phyloP scores from a whole-genome alignment of 2,888 invertebrate genomes.

The Philaethria dido region DNA sequence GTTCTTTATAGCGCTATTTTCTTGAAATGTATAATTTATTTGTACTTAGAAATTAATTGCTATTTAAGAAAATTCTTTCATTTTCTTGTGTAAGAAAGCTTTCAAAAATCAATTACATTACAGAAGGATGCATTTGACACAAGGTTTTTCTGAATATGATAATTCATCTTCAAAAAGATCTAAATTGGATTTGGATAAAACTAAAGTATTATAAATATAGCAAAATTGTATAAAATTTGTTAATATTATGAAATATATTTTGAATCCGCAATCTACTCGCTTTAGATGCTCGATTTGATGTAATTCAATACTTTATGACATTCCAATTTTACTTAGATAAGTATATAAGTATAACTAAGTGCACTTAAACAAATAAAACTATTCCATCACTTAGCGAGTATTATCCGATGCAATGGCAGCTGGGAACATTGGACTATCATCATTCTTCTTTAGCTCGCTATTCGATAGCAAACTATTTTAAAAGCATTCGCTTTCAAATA shows the following conservation, averaged over 20 bases:
- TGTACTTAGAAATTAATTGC: not conserved
- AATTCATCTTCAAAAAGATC: too few species aligned
- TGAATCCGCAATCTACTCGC: not conserved
- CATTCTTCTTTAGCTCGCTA: slow-evolving; percentile 50
- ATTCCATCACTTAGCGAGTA: slow-evolving; percentile 33
- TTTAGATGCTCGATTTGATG: not conserved
- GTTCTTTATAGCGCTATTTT: slow-evolving; percentile 8
- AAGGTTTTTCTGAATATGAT: too few species aligned
- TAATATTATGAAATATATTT: too few species aligned
- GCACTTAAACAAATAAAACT: slow-evolving; percentile 25
- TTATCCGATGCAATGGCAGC: slow-evolving; percentile 38
- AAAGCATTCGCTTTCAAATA: slow-evolving; percentile 30
- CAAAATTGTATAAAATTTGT: too few species aligned
- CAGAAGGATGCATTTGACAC: not conserved
- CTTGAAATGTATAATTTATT: slow-evolving; percentile 2
- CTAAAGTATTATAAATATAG: too few species aligned
- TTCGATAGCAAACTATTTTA: slow-evolving; percentile 42
- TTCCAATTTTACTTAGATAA: not conserved
- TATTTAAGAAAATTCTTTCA: not conserved
- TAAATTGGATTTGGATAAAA: too few species aligned
- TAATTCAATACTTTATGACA: not conserved
- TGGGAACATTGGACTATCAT: slow-evolving; percentile 47
- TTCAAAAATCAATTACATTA: not conserved
- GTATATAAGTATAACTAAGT: not conserved
- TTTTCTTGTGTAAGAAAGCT: not conserved